Evolutionary conservation across 2,113 vertebrate genomes (phyloP).

Genomic region (Microcebus murinus): DNA sequence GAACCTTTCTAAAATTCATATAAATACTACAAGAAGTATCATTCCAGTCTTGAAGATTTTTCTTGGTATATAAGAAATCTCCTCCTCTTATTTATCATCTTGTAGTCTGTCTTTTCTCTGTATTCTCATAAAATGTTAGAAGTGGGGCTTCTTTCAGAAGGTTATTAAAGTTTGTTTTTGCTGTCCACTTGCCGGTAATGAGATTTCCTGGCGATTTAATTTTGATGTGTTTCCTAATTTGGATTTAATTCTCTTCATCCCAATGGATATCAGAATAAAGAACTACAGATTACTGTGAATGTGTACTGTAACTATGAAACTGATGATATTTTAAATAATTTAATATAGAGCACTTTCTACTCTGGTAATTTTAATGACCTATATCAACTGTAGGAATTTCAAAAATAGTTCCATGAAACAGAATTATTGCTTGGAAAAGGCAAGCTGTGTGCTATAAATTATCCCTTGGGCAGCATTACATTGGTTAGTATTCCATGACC

Average conservation of each 20-base stretch:
- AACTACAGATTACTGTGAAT: background rate
- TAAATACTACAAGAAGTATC: background rate
- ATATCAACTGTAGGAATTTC: background rate
- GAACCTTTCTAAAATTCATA: background rate
- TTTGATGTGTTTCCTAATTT: constrained; percentile 52
- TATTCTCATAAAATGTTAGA: constrained; percentile 5
- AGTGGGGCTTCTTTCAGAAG: background rate
- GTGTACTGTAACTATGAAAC: background rate
- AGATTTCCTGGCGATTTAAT: constrained; percentile 58
- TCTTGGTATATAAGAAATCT: background rate
- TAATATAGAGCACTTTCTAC: background rate
- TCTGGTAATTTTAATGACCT: constrained; percentile 46
- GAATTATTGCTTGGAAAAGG: background rate
- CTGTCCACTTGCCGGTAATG: constrained; percentile 7
- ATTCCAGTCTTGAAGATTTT: background rate
- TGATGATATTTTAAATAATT: constrained; percentile 61
- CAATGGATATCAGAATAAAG: constrained; percentile 9
- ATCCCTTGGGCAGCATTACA: background rate
- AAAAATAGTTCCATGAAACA: constrained; percentile 28
- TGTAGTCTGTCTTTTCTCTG: constrained; percentile 37
- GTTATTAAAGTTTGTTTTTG: constrained; percentile 50
- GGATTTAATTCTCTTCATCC: constrained; percentile 51
- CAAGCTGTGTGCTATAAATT: background rate
- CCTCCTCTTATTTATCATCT: background rate
- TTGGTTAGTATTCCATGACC: background rate